Evolutionary conservation across 2,797 vertebrate genomes (phyloP).

Genomic region (Myripristis jacobus): DNA sequence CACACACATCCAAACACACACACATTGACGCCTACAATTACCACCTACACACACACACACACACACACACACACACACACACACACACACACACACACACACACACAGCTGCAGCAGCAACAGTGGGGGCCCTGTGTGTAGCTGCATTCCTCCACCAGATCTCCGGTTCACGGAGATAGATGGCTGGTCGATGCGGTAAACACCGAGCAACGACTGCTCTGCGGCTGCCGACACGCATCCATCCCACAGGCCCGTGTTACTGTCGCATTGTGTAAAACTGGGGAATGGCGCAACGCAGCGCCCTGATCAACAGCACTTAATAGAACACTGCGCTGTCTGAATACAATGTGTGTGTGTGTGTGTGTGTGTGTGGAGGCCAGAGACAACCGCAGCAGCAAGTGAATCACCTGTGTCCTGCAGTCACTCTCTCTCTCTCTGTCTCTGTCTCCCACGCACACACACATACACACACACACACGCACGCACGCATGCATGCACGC

Average conservation of each 20-base stretch:
- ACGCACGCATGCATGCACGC: conserved; percentile 20
- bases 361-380: conserved; percentile 23
- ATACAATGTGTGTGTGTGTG: conserved; percentile 25
- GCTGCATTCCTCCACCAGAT: conserved; percentile 78
- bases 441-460: too few species aligned
- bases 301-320: conserved; percentile 58
- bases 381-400: conserved; percentile 79
- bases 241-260: conserved; percentile 45
- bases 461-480: conserved; percentile 13
- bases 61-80: conserved; percentile 15
- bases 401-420: conserved; percentile 81
- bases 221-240: conserved; percentile 48
- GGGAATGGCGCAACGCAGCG: conserved; percentile 65
- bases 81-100: conserved; percentile 18
- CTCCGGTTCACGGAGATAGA: conserved; percentile 50
- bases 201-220: conserved; percentile 40
- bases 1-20: not conserved
- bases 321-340: conserved; percentile 60
- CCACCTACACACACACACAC: not conserved
- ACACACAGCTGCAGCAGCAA: conserved; percentile 22
- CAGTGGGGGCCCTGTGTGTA: conserved; percentile 60
- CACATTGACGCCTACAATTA: too few species aligned
- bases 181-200: conserved; percentile 72
- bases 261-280: conserved; percentile 68
- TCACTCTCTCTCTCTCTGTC: not conserved